phyloP scores from a whole-genome alignment of 2,888 invertebrate genomes.

The Neocrepidodera transversa region DNA sequence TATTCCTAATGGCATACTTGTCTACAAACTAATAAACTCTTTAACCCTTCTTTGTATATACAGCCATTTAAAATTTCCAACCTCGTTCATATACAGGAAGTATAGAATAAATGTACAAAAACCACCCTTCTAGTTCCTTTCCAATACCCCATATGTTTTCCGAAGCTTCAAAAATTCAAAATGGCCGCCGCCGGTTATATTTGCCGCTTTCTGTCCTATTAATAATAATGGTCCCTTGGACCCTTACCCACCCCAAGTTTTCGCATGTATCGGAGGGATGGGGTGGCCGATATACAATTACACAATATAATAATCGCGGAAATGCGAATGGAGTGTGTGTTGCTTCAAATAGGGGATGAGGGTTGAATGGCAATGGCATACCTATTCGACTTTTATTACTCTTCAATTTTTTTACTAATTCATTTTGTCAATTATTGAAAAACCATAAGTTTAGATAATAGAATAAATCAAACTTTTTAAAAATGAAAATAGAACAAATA shows the following conservation, averaged over 20 bases:
- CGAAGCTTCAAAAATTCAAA: slow-evolving; percentile 34
- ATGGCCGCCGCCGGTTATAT: slow-evolving; percentile 28
- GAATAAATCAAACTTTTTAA: too few species aligned
- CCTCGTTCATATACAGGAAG: background rate
- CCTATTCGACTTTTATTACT: too few species aligned
- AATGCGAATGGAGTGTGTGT: slow-evolving; percentile 28
- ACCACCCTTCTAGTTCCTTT: background rate
- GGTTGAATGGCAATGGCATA: background rate
- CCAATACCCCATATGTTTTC: slow-evolving; percentile 26
- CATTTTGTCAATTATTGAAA: too few species aligned
- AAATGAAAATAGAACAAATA: too few species aligned
- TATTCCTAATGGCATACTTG: too few species aligned
- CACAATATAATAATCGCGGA: slow-evolving; percentile 38
- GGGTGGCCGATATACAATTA: slow-evolving; percentile 36
- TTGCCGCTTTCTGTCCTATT: slow-evolving; percentile 26
- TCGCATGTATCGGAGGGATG: slow-evolving; percentile 31
- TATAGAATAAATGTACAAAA: slow-evolving; percentile 9
- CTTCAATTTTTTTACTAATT: too few species aligned
- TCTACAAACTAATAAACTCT: too few species aligned
- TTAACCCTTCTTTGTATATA: too few species aligned
- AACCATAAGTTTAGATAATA: too few species aligned
- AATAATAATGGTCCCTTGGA: slow-evolving; percentile 32
- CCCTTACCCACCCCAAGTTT: slow-evolving; percentile 36
- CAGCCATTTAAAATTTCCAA: background rate
- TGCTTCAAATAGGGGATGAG: slow-evolving; percentile 2